Evolutionary conservation across 2,113 vertebrate genomes (phyloP).

Genomic region (Gnathonemus echidnorhynchus): DNA sequence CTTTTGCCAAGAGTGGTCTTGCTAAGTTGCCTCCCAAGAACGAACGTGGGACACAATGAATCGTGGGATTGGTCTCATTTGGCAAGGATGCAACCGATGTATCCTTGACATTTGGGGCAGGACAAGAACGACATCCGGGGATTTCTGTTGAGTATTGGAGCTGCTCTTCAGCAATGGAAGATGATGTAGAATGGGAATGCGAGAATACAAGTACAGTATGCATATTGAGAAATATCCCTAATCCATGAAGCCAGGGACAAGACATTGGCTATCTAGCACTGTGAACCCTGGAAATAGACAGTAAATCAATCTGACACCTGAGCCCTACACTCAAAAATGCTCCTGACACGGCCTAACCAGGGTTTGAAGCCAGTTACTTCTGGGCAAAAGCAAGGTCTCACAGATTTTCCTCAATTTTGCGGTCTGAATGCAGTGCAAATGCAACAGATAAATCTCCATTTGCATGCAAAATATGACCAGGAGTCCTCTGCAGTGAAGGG

Average conservation of each 20-base stretch:
- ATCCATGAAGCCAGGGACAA: background rate
- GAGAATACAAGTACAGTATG: background rate
- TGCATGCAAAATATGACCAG: background rate
- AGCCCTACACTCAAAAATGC: background rate
- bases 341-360: background rate
- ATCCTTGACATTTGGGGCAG: background rate
- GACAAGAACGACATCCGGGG: background rate
- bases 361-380: background rate
- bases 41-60: background rate
- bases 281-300: background rate
- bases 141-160: background rate
- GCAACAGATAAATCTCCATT: background rate
- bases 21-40: background rate
- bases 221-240: background rate
- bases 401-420: background rate
- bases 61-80: background rate
- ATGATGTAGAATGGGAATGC: background rate
- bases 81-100: background rate
- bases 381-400: background rate
- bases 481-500: background rate
- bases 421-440: background rate
- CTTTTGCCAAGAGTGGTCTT: background rate
- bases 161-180: background rate
- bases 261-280: background rate
- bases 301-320: background rate